phyloP scores from a whole-genome alignment of 2,113 vertebrate species.

The Xyliphius kryptos region DNA sequence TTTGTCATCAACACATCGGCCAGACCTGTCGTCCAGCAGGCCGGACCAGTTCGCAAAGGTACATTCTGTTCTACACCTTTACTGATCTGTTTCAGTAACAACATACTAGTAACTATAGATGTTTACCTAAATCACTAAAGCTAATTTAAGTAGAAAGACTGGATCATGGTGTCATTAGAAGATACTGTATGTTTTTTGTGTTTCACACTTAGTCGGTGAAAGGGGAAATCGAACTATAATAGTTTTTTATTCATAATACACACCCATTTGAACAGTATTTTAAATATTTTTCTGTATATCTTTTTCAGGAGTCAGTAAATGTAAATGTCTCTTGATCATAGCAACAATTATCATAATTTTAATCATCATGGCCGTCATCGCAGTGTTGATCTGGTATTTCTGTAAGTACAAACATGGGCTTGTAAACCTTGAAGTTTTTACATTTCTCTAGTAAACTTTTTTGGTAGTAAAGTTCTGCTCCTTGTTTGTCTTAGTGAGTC shows the following conservation, averaged over 20 bases:
- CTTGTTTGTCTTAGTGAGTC: neutral
- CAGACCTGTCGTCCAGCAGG: neutral
- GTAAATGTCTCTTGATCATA: neutral
- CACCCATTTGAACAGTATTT: neutral
- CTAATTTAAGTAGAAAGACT: no score
- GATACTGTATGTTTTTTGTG: no score
- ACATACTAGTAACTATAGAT: no score
- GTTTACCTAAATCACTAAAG: no score
- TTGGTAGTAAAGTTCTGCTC: neutral
- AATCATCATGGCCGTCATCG: neutral
- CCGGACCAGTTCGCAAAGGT: neutral
- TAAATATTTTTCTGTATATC: neutral
- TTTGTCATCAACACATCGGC: slow-evolving; percentile 43
- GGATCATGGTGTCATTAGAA: no score
- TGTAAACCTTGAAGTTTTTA: no score
- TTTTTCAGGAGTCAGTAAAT: neutral
- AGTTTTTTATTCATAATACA: no score
- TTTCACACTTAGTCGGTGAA: no score
- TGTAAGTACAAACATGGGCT: neutral
- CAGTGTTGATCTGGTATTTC: neutral
- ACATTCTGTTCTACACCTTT: neutral
- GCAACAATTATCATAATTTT: neutral
- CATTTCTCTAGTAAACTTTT: no score
- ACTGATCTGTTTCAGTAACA: neutral
- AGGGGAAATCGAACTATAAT: no score